Evolutionary conservation across 1,140 invertebrate species (phyloP), one percentile per base, ranked within the genome.

Genomic region (Procambarus clarkii): DNA sequence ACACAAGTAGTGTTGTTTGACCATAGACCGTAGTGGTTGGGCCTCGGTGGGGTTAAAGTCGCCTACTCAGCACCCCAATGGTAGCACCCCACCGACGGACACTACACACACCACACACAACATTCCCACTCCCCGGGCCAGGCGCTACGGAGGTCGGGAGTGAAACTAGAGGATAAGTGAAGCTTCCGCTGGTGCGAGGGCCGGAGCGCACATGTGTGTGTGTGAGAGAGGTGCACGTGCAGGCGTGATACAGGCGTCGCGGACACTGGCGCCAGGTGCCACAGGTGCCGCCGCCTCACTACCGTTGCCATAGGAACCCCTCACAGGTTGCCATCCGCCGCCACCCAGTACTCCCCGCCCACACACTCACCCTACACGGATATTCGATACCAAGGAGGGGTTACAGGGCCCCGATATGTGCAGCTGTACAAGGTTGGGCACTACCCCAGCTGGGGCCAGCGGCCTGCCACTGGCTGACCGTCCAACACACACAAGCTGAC

Each of bases 241-340:
- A 21, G n/a, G 34, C 69, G 69, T 74, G 69, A 34, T 0, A 2
- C 2, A 8, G 11, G 21, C 24, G 69, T 74, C 69, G n/a, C 15
- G 69, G 69, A n/a, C 34, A 74, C 69, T 74, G 69, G 69, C 69
- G n/a, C 15, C 69, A 74, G 69, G 69, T 74, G 69, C 69, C 24
- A 74, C 69, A 74, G 69, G 69, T 74, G 69, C 69, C 69, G 69
- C 69, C 69, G 69, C 69, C 69, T 74, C 69, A 34, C n/a, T 34
- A 74, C 69, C 24, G 69, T 74, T 74, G 69, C 69, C 69, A 74
- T 74, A 74, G 69, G 11, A 11, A 74, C n/a, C 5, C 7, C 7
- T 5, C 64, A 13, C 34, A 21, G 11, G 69, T 74, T 74, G 69
- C 69, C 69, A 74, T 74, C 5, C 3, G 11, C 69, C 69, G 24